Conservation (phyloP, 1,140 invertebrate genomes). For the Charaxes varanes region DNA sequence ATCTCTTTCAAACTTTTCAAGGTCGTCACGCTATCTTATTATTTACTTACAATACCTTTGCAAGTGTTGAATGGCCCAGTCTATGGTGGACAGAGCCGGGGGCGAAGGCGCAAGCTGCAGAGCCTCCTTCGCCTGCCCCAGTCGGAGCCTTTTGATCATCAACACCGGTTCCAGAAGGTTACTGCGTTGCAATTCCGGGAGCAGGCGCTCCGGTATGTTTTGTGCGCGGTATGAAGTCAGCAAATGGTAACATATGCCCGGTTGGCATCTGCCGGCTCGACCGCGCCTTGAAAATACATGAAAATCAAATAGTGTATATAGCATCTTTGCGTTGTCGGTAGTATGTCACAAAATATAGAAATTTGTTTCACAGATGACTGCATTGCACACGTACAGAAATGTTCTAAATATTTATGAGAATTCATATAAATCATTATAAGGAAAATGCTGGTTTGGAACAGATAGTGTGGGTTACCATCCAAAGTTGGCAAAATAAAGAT, state of each 20-base stretch:
- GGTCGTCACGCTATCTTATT: no score
- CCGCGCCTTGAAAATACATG: slow-evolving; percentile 75
- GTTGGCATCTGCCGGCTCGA: slow-evolving; percentile 82
- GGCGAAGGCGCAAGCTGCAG: slow-evolving; percentile 81
- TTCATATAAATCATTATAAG: no score
- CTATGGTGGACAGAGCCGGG: slow-evolving; percentile 78
- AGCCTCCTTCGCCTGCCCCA: slow-evolving; percentile 80
- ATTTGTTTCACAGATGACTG: no score
- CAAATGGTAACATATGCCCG: slow-evolving; percentile 88
- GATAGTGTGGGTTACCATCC: no score
- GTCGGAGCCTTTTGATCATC: slow-evolving; percentile 79
- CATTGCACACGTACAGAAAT: no score
- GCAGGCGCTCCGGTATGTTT: slow-evolving; percentile 66
- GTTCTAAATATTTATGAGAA: no score
- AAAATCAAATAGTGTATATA: no score
- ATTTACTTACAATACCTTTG: slow-evolving; percentile 51
- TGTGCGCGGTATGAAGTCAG: slow-evolving; percentile 72
- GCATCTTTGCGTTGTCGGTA: no score
- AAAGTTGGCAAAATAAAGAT: no score
- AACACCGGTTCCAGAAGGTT: slow-evolving; percentile 80
- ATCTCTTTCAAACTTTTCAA: no score
- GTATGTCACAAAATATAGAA: no score
- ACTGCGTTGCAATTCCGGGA: slow-evolving; percentile 77
- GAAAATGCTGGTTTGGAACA: background rate
- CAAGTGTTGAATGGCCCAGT: slow-evolving; percentile 76